Evolutionary conservation across 1,140 invertebrate genomes (phyloP).

Genomic region (Orchestia grillus): DNA sequence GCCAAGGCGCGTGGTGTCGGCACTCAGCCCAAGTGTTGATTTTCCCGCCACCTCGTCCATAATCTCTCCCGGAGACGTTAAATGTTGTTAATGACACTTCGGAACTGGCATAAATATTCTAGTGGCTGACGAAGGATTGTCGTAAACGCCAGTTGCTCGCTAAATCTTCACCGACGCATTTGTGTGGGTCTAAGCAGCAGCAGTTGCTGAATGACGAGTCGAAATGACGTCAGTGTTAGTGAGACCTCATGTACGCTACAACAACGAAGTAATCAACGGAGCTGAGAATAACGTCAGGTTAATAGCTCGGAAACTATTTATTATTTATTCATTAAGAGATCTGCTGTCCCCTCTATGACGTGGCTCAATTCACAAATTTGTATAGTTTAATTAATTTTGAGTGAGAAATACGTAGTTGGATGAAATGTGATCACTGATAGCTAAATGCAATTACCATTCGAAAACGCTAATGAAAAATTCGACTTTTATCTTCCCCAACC

Average conservation of each 20-base stretch:
- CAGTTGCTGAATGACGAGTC: background rate
- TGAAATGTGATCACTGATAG: background rate
- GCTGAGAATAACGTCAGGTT: background rate
- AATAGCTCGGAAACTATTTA: background rate
- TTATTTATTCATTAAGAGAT: background rate
- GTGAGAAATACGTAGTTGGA: background rate
- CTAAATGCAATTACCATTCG: background rate
- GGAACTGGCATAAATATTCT: background rate
- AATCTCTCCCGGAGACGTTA: conserved; percentile 1
- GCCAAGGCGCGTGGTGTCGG: background rate
- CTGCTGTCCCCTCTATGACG: background rate
- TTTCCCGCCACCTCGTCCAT: background rate
- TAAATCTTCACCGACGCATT: background rate
- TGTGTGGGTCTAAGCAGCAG: background rate
- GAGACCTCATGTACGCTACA: background rate
- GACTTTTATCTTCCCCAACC: background rate
- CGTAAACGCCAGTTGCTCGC: background rate
- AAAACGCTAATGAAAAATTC: background rate
- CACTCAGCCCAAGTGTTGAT: background rate
- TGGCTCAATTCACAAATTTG: background rate
- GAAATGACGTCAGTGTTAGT: background rate
- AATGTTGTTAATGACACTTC: background rate
- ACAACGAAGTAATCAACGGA: background rate
- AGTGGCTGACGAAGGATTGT: background rate
- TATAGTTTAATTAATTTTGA: too few relatives aligned